These are phyloP conservation scores for Hydrotaea cyrtoneurina DNA, from an alignment of 2,888 invertebrate genomes.

Conservation along the genomic window DNA sequence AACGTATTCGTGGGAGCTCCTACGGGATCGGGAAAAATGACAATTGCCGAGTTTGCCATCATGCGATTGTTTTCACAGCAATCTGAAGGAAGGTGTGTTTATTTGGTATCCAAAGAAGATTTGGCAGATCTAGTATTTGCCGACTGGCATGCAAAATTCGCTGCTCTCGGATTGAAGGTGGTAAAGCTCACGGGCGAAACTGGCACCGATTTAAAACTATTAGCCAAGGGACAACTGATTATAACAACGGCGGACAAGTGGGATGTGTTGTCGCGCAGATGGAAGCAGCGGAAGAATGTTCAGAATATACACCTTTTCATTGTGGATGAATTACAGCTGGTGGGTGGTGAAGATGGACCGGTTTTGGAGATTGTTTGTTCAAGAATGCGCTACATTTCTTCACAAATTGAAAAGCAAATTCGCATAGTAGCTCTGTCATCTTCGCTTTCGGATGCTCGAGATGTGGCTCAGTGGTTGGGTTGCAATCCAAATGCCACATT, in stretches of 20 bases:
- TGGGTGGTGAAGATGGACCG: constrained; percentile 95
- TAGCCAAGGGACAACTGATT: constrained; percentile 97
- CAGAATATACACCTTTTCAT: constrained; percentile 98
- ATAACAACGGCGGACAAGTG: constrained; percentile 98
- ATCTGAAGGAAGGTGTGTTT: constrained; percentile 93
- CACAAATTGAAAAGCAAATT: constrained; percentile 94
- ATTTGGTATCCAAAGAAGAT: constrained; percentile 94
- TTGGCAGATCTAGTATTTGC: constrained; percentile 93
- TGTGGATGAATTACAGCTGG: constrained; percentile 96
- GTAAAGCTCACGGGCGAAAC: constrained; percentile 98
- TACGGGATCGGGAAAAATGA: constrained; percentile 95
- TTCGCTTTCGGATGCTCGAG: constrained; percentile 96
- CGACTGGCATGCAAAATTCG: constrained; percentile 96
- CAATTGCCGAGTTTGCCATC: constrained; percentile 97
- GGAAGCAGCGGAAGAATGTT: constrained; percentile 99
- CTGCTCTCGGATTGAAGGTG: constrained; percentile 88
- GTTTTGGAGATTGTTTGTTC: constrained; percentile 96
- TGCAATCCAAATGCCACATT: constrained; percentile 96
- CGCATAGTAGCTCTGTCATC: constrained; percentile 96
- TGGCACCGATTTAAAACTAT: constrained; percentile 95
- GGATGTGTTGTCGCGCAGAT: constrained; percentile 98
- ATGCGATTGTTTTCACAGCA: constrained; percentile 90
- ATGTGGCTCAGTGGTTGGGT: constrained; percentile 97
- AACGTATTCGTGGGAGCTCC: constrained; percentile 98
- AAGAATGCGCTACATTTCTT: constrained; percentile 96